Percentiles rank a stretch among this genome's conserved stretches.
phyloP scores from a whole-genome alignment of 2,888 invertebrate genomes.

The Sphaeridia pumilis region DNA sequence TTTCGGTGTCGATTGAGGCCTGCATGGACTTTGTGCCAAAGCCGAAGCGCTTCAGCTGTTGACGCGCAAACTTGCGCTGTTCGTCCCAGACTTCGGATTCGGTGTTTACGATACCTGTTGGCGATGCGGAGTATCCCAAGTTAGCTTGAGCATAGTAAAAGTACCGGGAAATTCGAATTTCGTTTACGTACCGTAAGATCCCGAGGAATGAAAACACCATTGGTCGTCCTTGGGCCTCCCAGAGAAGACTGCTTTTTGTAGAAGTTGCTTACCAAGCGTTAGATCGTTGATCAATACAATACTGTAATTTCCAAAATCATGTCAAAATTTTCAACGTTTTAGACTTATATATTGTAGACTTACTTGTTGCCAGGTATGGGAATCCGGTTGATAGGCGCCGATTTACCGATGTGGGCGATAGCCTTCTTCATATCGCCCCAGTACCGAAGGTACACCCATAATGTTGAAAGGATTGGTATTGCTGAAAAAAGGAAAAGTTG shows the following conservation, averaged over 20 bases:
- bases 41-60: background rate
- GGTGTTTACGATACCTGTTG: background rate
- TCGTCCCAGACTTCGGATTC: background rate
- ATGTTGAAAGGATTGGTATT: background rate
- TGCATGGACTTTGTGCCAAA: constrained; percentile 1
- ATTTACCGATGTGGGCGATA: background rate
- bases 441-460: background rate
- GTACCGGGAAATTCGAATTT: too few relatives aligned
- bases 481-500: too few relatives aligned
- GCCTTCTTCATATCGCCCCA: background rate
- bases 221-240: background rate
- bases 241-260: background rate
- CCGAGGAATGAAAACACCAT: background rate
- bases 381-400: background rate
- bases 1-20: background rate
- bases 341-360: background rate
- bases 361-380: background rate
- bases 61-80: background rate
- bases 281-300: constrained; percentile 1
- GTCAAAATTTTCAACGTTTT: background rate
- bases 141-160: background rate
- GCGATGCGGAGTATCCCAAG: background rate
- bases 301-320: background rate
- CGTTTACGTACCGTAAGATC: constrained; percentile 1
- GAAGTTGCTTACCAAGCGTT: background rate